Conservation (phyloP, 2,797 vertebrate genomes). For the Anisognathus igniventris region DNA sequence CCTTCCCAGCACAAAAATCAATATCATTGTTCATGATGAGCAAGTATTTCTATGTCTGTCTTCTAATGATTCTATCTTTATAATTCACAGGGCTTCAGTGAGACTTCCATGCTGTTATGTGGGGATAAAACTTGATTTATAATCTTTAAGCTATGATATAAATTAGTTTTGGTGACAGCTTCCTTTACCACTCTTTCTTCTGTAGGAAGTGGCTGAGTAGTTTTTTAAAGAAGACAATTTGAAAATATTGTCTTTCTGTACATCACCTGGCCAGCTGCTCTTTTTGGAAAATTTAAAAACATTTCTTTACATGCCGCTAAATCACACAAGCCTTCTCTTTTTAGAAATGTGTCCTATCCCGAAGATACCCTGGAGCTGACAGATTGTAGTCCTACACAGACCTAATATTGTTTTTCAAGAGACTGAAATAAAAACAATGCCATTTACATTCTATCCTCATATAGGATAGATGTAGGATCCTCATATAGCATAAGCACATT, state of each 20-base stretch:
- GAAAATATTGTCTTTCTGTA: neutral
- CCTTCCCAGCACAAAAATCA: neutral
- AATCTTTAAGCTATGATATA: neutral
- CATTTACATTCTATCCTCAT: neutral
- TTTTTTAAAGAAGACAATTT: neutral
- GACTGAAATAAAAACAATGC: neutral
- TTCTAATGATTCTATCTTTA: neutral
- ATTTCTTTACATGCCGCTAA: neutral
- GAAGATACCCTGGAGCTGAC: neutral
- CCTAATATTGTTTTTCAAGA: neutral
- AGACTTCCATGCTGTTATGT: neutral
- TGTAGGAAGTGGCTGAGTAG: neutral
- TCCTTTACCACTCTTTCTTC: neutral
- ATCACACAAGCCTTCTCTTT: neutral
- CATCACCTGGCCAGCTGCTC: too few species aligned
- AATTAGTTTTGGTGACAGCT: neutral
- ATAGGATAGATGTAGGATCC: neutral
- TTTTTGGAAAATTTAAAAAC: neutral
- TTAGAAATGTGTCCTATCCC: neutral
- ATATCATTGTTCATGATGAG: rapidly evolving
- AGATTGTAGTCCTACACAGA: neutral
- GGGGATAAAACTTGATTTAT: neutral
- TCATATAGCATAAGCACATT: neutral
- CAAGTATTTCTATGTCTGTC: neutral
- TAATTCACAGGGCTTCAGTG: neutral